A percentile compares a stretch with the other conserved stretches of the same genome.
phyloP scores from a whole-genome alignment of 1,140 invertebrate species.

The Drosophila varians region DNA sequence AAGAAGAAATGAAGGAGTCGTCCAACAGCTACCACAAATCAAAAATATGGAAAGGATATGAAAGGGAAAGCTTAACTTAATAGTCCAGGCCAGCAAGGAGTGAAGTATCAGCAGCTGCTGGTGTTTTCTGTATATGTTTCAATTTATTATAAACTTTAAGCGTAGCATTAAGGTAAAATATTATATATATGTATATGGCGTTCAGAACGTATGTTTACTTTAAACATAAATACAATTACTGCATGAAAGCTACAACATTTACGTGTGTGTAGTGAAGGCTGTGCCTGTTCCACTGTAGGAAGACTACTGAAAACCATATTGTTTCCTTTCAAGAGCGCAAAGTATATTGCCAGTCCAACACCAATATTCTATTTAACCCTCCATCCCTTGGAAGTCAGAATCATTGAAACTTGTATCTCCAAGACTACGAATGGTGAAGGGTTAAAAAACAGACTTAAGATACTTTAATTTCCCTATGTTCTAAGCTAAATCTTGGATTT shows the following conservation, averaged over 20 bases:
- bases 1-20: slow-evolving; percentile 55
- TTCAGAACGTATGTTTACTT: slow-evolving; percentile 66
- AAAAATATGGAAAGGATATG: neutral
- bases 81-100: neutral
- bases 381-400: slow-evolving; percentile 7
- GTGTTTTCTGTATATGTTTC: slow-evolving; percentile 50
- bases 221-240: slow-evolving; percentile 71
- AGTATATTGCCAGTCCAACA: slow-evolving; percentile 26
- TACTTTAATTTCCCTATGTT: slow-evolving; percentile 63
- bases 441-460: slow-evolving; percentile 33
- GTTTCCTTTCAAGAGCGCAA: slow-evolving; percentile 20
- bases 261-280: slow-evolving; percentile 59
- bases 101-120: neutral
- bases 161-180: slow-evolving; percentile 57
- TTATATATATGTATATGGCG: slow-evolving; percentile 62
- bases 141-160: slow-evolving; percentile 70
- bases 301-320: slow-evolving; percentile 26
- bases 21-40: neutral
- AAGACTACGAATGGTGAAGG: slow-evolving; percentile 6
- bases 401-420: neutral
- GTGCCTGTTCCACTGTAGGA: slow-evolving; percentile 46
- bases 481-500: slow-evolving; percentile 47
- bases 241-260: slow-evolving; percentile 55
- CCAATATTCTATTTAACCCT: slow-evolving; percentile 24
- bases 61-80: neutral